Conservation (phyloP, 2,797 vertebrate genomes). For the Lutra lutra region DNA sequence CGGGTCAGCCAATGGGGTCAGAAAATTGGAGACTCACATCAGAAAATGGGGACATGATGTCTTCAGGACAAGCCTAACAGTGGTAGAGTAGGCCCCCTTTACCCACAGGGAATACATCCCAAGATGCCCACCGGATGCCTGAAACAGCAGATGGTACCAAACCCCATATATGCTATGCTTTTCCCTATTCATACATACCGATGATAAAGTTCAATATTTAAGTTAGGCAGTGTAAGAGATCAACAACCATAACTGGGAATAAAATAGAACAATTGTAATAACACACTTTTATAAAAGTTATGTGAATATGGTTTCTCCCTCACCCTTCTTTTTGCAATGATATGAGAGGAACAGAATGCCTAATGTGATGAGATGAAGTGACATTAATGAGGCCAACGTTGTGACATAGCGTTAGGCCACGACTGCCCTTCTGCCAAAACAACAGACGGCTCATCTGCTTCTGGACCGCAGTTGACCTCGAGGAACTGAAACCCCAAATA, state of each 20-base stretch:
- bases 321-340: not conserved
- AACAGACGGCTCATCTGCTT: not conserved
- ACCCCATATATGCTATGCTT: not conserved
- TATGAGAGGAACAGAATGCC: not conserved
- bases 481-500: not conserved
- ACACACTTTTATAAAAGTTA: not conserved
- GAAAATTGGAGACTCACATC: not conserved
- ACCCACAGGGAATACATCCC: not conserved
- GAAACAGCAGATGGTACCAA: not conserved
- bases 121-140: not conserved
- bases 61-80: not conserved
- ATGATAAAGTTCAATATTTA: not conserved
- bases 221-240: not conserved
- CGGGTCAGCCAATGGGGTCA: not conserved
- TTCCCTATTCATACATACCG: not conserved
- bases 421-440: not conserved
- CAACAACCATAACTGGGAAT: not conserved
- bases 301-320: not conserved
- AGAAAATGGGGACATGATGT: not conserved
- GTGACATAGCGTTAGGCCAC: not conserved
- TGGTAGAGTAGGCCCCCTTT: not conserved
- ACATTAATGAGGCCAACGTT: not conserved
- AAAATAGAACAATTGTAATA: not conserved
- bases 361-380: not conserved
- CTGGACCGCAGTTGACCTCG: not conserved